These are phyloP conservation scores for Morpho deidamia DNA, from an alignment of 2,888 invertebrate genomes.

Conservation along the genomic window DNA sequence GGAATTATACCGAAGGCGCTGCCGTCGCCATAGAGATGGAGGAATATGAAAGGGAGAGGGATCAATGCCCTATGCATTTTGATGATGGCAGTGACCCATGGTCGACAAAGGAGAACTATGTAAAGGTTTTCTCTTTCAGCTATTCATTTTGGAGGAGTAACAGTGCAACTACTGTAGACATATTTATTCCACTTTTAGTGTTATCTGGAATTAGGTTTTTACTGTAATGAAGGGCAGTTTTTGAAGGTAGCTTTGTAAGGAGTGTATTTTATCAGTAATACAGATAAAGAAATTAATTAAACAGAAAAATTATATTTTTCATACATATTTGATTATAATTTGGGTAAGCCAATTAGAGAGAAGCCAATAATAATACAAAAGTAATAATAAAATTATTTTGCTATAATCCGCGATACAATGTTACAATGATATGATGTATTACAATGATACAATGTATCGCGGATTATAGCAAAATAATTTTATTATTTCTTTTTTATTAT, in stretches of 20 bases:
- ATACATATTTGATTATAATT: too few relatives aligned
- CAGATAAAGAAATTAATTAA: too few relatives aligned
- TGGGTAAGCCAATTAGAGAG: too few relatives aligned
- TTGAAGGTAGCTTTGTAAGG: background rate
- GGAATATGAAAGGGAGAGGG: slow-evolving; percentile 95
- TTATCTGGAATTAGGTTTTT: slow-evolving; percentile 18
- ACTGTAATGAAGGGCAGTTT: background rate
- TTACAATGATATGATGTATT: too few relatives aligned
- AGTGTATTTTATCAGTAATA: too few relatives aligned
- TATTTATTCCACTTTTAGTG: slow-evolving; percentile 36
- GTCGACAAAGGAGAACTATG: slow-evolving; percentile 83
- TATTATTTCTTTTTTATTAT: too few relatives aligned
- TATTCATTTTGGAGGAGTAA: slow-evolving; percentile 59
- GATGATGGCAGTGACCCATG: slow-evolving; percentile 96
- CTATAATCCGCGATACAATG: too few relatives aligned
- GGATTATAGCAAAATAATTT: too few relatives aligned
- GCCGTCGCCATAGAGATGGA: slow-evolving; percentile 94
- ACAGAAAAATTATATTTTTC: too few relatives aligned
- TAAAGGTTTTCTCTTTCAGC: slow-evolving; percentile 81
- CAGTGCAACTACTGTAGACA: slow-evolving; percentile 32
- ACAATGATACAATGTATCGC: too few relatives aligned
- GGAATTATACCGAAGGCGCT: slow-evolving; percentile 94
- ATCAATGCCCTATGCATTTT: slow-evolving; percentile 98
- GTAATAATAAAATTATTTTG: too few relatives aligned
- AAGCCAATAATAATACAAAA: too few relatives aligned